Percentiles rank a stretch among this genome's conserved stretches.
Evolutionary conservation across 1,140 invertebrate species (phyloP).

Genomic region (Pogonomyrmex californicus): DNA sequence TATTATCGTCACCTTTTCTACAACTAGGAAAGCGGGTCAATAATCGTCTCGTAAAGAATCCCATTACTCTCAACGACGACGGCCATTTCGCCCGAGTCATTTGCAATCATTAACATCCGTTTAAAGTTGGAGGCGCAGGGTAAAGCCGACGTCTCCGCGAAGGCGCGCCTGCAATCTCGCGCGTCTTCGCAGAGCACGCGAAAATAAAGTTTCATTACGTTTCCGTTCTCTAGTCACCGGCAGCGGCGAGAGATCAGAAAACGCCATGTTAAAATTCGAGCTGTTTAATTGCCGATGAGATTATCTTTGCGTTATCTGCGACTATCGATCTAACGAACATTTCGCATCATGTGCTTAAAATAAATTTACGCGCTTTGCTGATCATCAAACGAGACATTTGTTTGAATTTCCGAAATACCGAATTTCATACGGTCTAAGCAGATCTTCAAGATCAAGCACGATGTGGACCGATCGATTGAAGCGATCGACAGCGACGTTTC

Average conservation of each 20-base stretch:
- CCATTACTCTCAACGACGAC: conserved; percentile 68
- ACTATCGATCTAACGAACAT: neutral
- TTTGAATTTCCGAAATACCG: conserved; percentile 16
- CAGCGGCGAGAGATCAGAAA: conserved; percentile 35
- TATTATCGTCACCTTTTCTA: conserved; percentile 73
- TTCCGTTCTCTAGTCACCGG: conserved; percentile 13
- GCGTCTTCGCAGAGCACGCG: conserved; percentile 41
- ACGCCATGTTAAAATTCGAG: conserved; percentile 40
- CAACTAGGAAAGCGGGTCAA: conserved; percentile 72
- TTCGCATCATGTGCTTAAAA: neutral
- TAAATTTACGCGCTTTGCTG: conserved; percentile 3
- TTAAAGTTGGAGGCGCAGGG: conserved; percentile 36
- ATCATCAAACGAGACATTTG: neutral
- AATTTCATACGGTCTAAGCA: neutral
- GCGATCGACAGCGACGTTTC: conserved; percentile 52
- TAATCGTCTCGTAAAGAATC: conserved; percentile 77
- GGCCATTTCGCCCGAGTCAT: conserved; percentile 66
- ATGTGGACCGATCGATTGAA: conserved; percentile 56
- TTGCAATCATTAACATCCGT: conserved; percentile 73
- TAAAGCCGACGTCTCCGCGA: conserved; percentile 13
- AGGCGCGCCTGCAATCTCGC: conserved; percentile 39
- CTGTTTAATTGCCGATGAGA: conserved; percentile 32
- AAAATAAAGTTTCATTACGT: conserved; percentile 61
- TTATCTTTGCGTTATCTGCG: conserved; percentile 37
- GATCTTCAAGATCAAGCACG: neutral